Conservation (phyloP, 2,888 invertebrate genomes). For the Philaethria dido region DNA sequence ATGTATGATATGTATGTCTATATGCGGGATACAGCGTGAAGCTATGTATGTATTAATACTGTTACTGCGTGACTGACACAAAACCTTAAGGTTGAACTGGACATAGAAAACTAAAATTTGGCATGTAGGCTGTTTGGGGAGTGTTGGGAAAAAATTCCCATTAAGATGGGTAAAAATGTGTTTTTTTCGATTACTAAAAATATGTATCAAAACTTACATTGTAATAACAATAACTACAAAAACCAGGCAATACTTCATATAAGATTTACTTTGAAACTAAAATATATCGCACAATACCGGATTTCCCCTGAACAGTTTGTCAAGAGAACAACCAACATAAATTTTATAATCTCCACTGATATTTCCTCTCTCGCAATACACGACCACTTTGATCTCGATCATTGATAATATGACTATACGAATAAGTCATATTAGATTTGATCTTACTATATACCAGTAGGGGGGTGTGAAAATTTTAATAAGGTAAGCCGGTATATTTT, state of each 20-base stretch:
- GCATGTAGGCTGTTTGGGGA: no score
- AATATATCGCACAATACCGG: slow-evolving; percentile 27
- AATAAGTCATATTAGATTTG: slow-evolving; percentile 17
- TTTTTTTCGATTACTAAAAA: background rate
- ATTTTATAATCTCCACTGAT: slow-evolving; percentile 34
- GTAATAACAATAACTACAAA: background rate
- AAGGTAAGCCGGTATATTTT: no score
- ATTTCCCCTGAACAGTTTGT: slow-evolving; percentile 28
- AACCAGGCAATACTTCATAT: background rate
- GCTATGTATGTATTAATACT: no score
- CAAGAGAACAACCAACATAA: slow-evolving; percentile 24
- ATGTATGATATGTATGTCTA: no score
- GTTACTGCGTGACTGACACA: no score
- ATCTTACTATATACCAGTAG: background rate
- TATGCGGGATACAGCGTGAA: no score
- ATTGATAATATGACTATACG: slow-evolving; percentile 9
- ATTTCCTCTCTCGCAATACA: slow-evolving; percentile 17
- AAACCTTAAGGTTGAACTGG: no score
- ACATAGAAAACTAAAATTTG: no score
- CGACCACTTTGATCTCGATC: slow-evolving; percentile 15
- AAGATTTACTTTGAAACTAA: slow-evolving; percentile 5
- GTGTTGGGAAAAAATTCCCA: no score
- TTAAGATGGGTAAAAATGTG: no score
- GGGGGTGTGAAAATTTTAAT: no score
- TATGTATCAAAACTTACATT: background rate